Base-by-base conservation (phyloP, 1,140 invertebrate genomes). In the Caerostris extrusa region DNA sequence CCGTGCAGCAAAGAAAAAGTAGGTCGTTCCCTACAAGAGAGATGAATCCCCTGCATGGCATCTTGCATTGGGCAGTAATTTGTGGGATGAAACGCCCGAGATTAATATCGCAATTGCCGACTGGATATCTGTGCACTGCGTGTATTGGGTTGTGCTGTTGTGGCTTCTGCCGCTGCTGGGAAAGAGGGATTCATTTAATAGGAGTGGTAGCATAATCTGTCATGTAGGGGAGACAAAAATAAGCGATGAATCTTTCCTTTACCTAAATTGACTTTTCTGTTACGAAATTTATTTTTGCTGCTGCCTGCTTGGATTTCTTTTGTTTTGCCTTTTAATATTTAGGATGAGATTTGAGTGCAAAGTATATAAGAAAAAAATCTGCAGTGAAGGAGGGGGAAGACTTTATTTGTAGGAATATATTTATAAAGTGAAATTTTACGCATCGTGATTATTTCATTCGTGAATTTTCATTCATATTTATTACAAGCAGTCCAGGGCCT, bases 11-110 rank as follows among this genome's bases (percentile, higher is more conserved):
- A 71, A 89, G 14, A 34, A 87, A 90, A 67, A 90, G 58, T 17
- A 77, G 53, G 69, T 7, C n/a, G 55, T 4, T n/a, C 50, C 56
- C 34, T 34, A 34, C n/a, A n/a, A 58, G 85, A 61, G 61, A 90
- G 61, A 90, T 60, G 69, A 90, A 81, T 81, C 61, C 53, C 53
- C 17, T 69, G 56, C 64, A 89, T 90, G 89, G 69, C 89, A 77
- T 90, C 89, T 90, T 81, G 50, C 87, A 69, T 71, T 67, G 64
- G 67, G 69, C 58, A 56, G 89, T 58, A 90, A 81, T 81, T 90
- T 90, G 67, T 90, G 67, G 56, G 69, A 90, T 17, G 67, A 77
- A 19, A 17, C 50, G 12, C 17, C 58, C 4, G 17, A 89, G 50
- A 89, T 89, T 55, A 89, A 89, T 89, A 60, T 89, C 61, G 50